Base-by-base conservation (phyloP, 2,797 vertebrate species). In the Chaetophractus vellerosus region DNA sequence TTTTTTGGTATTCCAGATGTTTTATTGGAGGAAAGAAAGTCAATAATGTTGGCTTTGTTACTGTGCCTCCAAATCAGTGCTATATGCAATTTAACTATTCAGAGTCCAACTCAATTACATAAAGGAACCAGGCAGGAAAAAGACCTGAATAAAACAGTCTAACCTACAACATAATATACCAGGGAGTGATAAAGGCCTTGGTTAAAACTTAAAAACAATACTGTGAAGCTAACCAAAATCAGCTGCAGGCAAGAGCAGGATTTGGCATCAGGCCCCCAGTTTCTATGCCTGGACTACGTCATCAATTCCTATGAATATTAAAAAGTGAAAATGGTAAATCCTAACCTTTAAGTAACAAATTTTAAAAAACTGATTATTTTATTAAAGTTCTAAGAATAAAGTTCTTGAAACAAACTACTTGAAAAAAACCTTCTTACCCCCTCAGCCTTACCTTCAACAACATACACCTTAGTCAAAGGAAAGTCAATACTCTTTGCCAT, bases 401-500 rank as follows among this genome's bases (percentile, higher is more conserved):
- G 52, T 55, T 55, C 18, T 55, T 6, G 6, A 55, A 55, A 55
- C 15, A 95, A 92, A 69, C 4, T 55, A 68, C 21, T 66, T 16
- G 15, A 83, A 68, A 41, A 83, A 93, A 90, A 66, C 5, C 36
- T 93, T 81, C 86, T 95, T 81, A 95, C 36, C 24, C 36, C 24
- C 78, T 75, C 52, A 68, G 33, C 80, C 68, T 98, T 98, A 99
- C 99, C 99, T 99, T 99, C 99, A 76, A 99, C 99, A 95, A 99
- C 99, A 96, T 99, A 99, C 95, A 99, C 98, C 92, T 99, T 99
- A 8, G 99, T 99, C 97, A 99, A 97, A 36, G 99, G 99, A 97
- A 99, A 99, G 96, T 98, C 99, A 97, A 99, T 99, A 96, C 98
- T 99, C 96, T 99, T 99, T 71, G 99, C 99, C 99, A 99, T 99